Base-by-base conservation (phyloP, 2,113 vertebrate genomes). In the Nesogale talazaci region DNA sequence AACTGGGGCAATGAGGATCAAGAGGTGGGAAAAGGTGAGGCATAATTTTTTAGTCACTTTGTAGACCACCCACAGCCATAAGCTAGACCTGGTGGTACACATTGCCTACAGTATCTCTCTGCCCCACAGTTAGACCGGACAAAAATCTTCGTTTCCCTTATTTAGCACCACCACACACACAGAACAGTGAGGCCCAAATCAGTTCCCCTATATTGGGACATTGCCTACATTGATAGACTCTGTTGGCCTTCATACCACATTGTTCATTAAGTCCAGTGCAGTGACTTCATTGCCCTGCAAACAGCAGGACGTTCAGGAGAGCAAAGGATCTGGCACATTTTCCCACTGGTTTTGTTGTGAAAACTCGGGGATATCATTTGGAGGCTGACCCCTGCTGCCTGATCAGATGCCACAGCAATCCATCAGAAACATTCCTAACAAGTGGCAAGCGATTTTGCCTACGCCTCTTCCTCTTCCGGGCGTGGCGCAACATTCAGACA, bases 231-330 rank as follows among this genome's bases (percentile, higher is more conserved):
- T 27, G 10, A 34, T 56, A 27, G 34, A 4, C 46, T 52, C 6
- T 1, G 12, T 38, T 38, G 56, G 11, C 20, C 3, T 2, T 0
- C 29, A 61, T 16, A 72, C 23, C 4, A 4, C 38, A 2, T 19
- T 10, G 16, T 0, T 52, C 4, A 52, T 5, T 77, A 27, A 80
- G 34, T 15, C 36, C 56, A 22, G 14, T 29, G 83, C 19, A 42
- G 80, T 3, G 79, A 0, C 17, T 31, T 40, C 29, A 31, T 42
- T 6, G 34, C 16, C 23, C 38, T 57, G 57, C 2, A 83, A 31
- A 70, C 23, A 36, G 40, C 3, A 3, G 19, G 46, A 52, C 46
- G 46, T 11, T 52, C 46, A 52, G 46, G 56, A 75, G 67, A 56
- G 0, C 63, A 38, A 2, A 23, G 0, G 23, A 77, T 63, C n/a